These are phyloP conservation scores for Chondrosia reniformis DNA, from an alignment of 37 sponge, comb jelly and placozoan species.

Conservation along the genomic window DNA sequence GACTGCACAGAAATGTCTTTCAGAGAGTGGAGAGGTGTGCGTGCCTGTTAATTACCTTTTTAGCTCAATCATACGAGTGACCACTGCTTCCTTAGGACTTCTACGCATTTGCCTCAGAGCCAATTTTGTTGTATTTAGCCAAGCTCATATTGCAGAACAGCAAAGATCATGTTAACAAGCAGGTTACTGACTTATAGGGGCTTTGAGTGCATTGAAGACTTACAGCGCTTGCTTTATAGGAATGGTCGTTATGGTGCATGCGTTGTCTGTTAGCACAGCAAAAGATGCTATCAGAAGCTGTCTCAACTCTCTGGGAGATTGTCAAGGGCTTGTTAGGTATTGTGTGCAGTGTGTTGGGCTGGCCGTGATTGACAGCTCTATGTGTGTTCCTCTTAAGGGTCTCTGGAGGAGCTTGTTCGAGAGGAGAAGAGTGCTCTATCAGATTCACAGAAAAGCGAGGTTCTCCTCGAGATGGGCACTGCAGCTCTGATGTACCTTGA, in stretches of 20 bases:
- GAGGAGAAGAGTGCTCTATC: too few species aligned
- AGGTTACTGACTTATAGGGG: too few species aligned
- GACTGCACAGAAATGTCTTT: constrained; percentile 20
- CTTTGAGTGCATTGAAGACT: too few species aligned
- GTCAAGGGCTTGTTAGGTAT: too few species aligned
- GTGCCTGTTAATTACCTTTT: background rate
- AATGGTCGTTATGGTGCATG: constrained; percentile 20
- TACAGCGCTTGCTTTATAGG: background rate
- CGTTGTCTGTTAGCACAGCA: constrained; percentile 59
- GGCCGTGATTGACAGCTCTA: background rate
- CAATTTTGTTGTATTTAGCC: background rate
- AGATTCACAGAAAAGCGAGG: constrained; percentile 29
- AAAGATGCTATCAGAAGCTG: constrained; percentile 28
- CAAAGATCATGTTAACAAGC: too few species aligned
- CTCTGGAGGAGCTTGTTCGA: background rate
- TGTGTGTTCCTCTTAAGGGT: background rate
- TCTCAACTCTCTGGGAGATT: constrained; percentile 42
- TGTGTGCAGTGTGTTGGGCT: background rate
- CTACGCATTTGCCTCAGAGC: constrained; percentile 9
- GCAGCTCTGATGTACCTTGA: constrained; percentile 48
- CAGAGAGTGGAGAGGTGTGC: constrained; percentile 53
- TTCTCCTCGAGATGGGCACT: constrained; percentile 60
- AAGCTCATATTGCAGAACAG: background rate
- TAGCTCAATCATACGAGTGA: background rate
- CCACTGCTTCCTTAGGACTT: background rate